These are phyloP conservation scores for Plecotus auritus DNA, from an alignment of 2,113 vertebrate species.

Conservation along the genomic window DNA sequence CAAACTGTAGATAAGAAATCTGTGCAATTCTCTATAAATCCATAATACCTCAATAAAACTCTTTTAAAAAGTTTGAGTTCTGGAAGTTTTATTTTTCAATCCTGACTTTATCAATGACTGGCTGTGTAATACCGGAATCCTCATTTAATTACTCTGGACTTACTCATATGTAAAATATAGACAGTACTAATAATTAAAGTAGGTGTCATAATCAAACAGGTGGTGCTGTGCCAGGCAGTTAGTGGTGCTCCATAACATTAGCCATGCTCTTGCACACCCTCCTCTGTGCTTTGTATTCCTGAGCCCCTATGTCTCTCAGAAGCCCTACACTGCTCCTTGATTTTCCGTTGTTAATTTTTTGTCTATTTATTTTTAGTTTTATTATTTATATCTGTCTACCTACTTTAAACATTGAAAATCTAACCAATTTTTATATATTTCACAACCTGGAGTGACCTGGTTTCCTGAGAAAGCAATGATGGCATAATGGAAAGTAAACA, in stretches of 20 bases:
- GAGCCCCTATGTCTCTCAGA: background rate
- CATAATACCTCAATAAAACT: background rate
- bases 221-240: background rate
- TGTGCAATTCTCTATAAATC: background rate
- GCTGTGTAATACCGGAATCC: background rate
- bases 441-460: background rate
- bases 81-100: background rate
- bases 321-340: background rate
- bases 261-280: background rate
- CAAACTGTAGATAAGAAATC: background rate
- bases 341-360: background rate
- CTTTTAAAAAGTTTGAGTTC: background rate
- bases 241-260: fast-evolving
- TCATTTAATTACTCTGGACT: background rate
- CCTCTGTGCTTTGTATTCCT: background rate
- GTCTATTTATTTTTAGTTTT: background rate
- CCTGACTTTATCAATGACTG: background rate
- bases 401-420: background rate
- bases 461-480: background rate
- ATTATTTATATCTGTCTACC: background rate
- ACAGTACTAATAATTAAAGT: background rate
- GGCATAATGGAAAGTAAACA: background rate
- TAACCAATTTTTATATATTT: background rate
- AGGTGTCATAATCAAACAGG: background rate
- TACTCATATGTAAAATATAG: background rate